A percentile compares a stretch with the other conserved stretches of the same genome.
phyloP scores from a whole-genome alignment of 1,140 invertebrate species.

The Xylocopa sonorina region DNA sequence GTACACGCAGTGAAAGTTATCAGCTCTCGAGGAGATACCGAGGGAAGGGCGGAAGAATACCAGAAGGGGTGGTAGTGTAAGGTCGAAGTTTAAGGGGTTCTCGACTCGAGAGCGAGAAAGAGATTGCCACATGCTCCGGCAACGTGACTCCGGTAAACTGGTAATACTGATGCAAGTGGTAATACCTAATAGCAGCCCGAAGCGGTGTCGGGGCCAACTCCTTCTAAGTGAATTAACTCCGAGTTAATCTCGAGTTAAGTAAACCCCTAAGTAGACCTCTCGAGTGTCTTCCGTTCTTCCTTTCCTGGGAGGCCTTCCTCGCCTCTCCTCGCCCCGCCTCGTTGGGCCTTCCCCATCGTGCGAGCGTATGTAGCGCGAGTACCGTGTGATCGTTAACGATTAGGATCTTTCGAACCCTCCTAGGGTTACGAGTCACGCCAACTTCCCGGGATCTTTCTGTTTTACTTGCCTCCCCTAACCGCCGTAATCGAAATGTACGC shows the following conservation, averaged over 20 bases:
- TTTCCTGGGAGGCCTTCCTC: conserved; percentile 26
- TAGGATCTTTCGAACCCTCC: conserved; percentile 34
- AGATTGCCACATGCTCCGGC: conserved; percentile 39
- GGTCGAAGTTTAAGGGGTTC: conserved; percentile 36
- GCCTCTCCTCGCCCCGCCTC: conserved; percentile 8
- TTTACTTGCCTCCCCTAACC: conserved; percentile 1
- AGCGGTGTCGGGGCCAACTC: conserved; percentile 75
- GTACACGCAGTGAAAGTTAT: background rate
- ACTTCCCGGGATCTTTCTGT: conserved; percentile 11
- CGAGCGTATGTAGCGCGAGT: conserved; percentile 7
- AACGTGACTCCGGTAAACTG: conserved; percentile 69
- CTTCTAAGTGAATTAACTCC: conserved; percentile 79
- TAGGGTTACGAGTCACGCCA: conserved; percentile 28
- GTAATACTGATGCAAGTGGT: conserved; percentile 75
- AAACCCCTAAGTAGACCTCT: conserved; percentile 77
- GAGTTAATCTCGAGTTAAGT: conserved; percentile 80
- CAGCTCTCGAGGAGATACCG: background rate
- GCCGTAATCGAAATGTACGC: background rate
- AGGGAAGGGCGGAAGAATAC: conserved; percentile 44
- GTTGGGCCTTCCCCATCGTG: no score
- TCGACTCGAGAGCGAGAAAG: conserved; percentile 30
- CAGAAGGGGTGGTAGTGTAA: conserved; percentile 1
- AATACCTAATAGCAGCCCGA: conserved; percentile 79
- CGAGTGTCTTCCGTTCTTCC: conserved; percentile 66
- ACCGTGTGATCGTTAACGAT: conserved; percentile 41